A percentile compares a stretch with the other conserved stretches of the same genome.
Conservation (phyloP, 1,140 invertebrate species). For the Neodiprion lecontei region DNA sequence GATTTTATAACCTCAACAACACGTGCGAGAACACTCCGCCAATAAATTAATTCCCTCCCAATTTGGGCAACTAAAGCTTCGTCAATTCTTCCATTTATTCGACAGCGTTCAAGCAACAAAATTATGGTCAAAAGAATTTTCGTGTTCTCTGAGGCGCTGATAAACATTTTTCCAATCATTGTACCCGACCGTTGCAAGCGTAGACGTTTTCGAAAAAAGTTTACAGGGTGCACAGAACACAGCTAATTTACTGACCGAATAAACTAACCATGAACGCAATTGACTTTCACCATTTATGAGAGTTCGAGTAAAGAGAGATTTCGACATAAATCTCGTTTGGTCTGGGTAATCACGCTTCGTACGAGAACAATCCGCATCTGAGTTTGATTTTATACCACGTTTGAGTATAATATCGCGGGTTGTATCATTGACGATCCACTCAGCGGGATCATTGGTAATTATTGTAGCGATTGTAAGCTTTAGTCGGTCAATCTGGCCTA, state of each 20-base stretch:
- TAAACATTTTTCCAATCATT: neutral
- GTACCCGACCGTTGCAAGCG: neutral
- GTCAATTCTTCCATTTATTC: neutral
- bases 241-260: neutral
- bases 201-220: neutral
- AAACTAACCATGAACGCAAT: constrained; percentile 14
- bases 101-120: neutral
- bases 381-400: neutral
- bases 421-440: neutral
- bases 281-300: constrained; percentile 1
- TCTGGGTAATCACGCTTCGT: neutral
- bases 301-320: neutral
- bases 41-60: constrained; percentile 21
- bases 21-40: constrained; percentile 26
- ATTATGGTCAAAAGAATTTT: constrained; percentile 1
- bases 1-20: constrained; percentile 31
- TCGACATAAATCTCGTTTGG: neutral
- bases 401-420: constrained; percentile 1
- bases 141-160: constrained; percentile 3
- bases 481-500: neutral
- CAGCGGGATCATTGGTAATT: neutral
- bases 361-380: neutral
- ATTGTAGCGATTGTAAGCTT: neutral
- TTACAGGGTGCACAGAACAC: constrained; percentile 3
- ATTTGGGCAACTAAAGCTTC: neutral